Percentiles rank a stretch among this genome's conserved stretches.
These are phyloP conservation scores for Lepidochitona cinerea DNA, from an alignment of 2,888 invertebrate species.

Conservation along the genomic window DNA sequence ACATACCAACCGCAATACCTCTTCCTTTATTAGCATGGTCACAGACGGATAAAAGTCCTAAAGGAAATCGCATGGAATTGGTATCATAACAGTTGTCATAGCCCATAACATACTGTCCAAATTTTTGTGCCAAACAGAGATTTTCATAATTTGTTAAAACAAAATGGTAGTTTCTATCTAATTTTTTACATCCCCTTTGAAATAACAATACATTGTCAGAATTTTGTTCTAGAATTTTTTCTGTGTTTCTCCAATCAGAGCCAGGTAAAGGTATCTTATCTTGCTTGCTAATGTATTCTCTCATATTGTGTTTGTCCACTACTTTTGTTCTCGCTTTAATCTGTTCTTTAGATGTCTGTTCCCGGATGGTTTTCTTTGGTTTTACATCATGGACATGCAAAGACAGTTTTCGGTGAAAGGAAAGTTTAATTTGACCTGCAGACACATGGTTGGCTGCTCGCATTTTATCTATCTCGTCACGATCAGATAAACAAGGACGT, in stretches of 20 bases:
- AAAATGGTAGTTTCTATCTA: conserved; percentile 9
- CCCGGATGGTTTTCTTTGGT: background rate
- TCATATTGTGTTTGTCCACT: background rate
- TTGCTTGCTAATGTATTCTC: background rate
- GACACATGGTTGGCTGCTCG: background rate
- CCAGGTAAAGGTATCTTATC: background rate
- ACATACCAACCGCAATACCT: background rate
- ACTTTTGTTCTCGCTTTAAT: background rate
- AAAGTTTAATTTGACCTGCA: background rate
- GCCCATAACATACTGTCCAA: conserved; percentile 10
- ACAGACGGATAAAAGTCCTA: conserved; percentile 1
- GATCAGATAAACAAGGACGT: background rate
- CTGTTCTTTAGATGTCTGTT: background rate
- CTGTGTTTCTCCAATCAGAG: conserved; percentile 13
- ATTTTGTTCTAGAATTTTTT: conserved; percentile 14
- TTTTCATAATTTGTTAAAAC: background rate
- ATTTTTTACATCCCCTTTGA: conserved; percentile 5
- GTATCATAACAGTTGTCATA: conserved; percentile 8
- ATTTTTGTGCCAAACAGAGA: background rate
- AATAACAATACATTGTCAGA: conserved; percentile 1
- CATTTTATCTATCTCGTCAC: background rate
- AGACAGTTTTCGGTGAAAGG: background rate
- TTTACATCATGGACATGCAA: background rate
- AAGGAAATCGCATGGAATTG: background rate
- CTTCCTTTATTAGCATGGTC: conserved; percentile 8